Base-by-base conservation (phyloP, 2,888 invertebrate species). In the Agriotes lineatus region DNA sequence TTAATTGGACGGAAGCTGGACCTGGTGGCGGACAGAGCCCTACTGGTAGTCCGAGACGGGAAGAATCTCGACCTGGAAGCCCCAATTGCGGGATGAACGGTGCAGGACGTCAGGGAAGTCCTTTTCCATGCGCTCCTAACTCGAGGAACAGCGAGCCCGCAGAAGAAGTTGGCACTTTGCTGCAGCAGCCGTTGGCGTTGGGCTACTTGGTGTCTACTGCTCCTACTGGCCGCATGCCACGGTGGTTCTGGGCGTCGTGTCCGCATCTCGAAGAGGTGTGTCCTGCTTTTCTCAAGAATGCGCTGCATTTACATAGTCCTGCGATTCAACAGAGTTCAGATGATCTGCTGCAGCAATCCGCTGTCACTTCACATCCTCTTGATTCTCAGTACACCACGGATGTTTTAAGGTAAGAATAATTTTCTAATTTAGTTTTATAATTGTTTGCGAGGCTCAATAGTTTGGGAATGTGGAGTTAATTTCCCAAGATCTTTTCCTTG, bases 201-300 rank as follows among this genome's bases (percentile, higher is more conserved):
- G 99, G 99, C 62, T 99, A 97, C 86, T 90, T 96, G 85, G 95
- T 99, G 71, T 98, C 98, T 30, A 99, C 99, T 42, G 99, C 99
- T 60, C 95, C 95, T 61, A 95, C 96, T 70, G 95, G 93, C 58
- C 89, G 91, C 60, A 94, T 97, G 93, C 97, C 98, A 50, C 90
- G 93, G 73, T 99, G 98, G 98, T 99, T 99, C 88, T 99, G 98
- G 97, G 91, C 96, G 50, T 92, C 95, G 39, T 96, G 97, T 87
- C 95, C 95, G 9, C 97, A 98, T 86, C 88, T 96, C 77, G 96
- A 96, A 83, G 91, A 92, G 80, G 92, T 93, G 42, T 95, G 95
- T 84, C 97, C 97, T 65, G 95, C 95, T 77, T 97, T 97, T 86
- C 89, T 98, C 73, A 97, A 97, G 89, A 96, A 94, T 80, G 97